Evolutionary conservation across 2,797 vertebrate genomes (phyloP).

Genomic region (Cuniculus paca): DNA sequence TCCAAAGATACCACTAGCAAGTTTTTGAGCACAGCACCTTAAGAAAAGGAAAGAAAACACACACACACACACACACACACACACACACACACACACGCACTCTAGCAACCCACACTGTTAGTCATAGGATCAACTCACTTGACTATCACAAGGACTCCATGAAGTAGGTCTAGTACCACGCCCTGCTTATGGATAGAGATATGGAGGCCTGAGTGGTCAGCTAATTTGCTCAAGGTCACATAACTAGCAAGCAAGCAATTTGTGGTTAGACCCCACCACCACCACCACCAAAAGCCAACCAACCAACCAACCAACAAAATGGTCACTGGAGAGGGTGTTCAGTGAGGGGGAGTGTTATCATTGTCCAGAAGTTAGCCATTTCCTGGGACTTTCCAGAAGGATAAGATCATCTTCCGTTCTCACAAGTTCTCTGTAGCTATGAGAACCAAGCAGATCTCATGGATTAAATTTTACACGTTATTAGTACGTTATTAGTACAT

Average conservation of each 20-base stretch:
- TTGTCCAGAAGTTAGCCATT: not conserved
- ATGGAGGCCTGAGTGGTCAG: not conserved
- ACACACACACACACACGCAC: not conserved
- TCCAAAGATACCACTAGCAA: not conserved
- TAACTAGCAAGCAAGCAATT: not conserved
- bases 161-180: not conserved
- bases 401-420: not conserved
- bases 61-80: no score
- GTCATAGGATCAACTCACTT: not conserved
- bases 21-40: not conserved
- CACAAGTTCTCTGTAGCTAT: not conserved
- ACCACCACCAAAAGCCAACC: not conserved
- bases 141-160: not conserved
- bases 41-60: not conserved
- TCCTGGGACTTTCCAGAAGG: not conserved
- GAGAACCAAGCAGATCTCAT: not conserved
- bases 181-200: not conserved
- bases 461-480: rapidly evolving
- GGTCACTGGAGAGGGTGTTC: not conserved
- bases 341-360: not conserved
- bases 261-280: not conserved
- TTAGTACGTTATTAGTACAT: rapidly evolving
- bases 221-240: not conserved
- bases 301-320: not conserved
- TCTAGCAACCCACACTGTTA: not conserved